Evolutionary conservation across 2,797 vertebrate species (phyloP).

Genomic region (Stomatorhinus walkeri): DNA sequence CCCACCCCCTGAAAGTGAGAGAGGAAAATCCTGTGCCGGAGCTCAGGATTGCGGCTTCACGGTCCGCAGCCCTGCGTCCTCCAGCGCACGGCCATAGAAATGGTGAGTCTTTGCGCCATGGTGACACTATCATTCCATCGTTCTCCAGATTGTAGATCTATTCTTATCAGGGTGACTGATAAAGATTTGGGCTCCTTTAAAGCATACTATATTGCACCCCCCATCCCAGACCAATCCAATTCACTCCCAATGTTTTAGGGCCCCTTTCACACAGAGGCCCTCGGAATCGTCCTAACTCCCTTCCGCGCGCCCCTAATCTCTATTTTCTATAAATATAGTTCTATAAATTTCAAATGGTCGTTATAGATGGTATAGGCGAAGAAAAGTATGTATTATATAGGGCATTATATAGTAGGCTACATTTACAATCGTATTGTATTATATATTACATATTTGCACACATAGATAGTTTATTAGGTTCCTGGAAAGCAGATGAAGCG

Average conservation of each 20-base stretch:
- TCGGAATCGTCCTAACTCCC: not conserved
- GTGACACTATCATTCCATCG: not conserved
- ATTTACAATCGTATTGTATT: not conserved
- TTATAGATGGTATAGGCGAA: not conserved
- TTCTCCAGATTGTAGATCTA: not conserved
- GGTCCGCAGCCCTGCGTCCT: not conserved
- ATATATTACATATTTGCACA: not conserved
- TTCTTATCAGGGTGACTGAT: not conserved
- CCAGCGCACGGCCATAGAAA: not conserved
- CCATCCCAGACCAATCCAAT: not conserved
- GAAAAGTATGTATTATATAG: not conserved
- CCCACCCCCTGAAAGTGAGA: slow-evolving; percentile 61
- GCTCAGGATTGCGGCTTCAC: slow-evolving; percentile 20
- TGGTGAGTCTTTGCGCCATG: not conserved
- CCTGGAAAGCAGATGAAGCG: not conserved
- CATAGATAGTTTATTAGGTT: not conserved
- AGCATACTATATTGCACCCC: not conserved
- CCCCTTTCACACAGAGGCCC: not conserved
- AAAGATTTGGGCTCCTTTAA: not conserved
- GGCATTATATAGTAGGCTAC: not conserved
- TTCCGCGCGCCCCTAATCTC: not conserved
- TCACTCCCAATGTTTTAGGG: not conserved
- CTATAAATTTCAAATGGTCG: not conserved
- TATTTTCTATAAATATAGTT: not conserved
- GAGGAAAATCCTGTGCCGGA: slow-evolving; percentile 55